Evolutionary conservation across 2,888 invertebrate genomes (phyloP), one percentile per base, ranked within the genome.

Genomic region (Pegoplata infirma): DNA sequence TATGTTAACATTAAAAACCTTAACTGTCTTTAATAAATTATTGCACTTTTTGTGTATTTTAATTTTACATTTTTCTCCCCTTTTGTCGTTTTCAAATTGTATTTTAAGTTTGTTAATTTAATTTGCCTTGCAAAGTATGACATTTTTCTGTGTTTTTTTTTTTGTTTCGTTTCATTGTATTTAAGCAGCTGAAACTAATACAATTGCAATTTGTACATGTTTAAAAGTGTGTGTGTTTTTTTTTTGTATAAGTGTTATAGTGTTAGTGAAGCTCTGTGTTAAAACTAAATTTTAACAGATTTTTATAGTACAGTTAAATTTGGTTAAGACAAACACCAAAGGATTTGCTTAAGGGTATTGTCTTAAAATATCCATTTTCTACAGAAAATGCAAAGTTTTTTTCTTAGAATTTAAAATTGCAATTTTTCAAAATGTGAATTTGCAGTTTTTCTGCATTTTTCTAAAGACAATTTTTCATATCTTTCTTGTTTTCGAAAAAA

Each of bases 41-140:
- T 40, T 12, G 36, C n/a, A n/a, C n/a, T 12, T 40, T 40, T 40
- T 12, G 3, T n/a, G 12, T 40, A n/a, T n/a, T n/a, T 3, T 8
- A 12, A 12, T 2, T 40, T 40, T 40, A n/a, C 36, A 40, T 40
- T 12, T 40, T 40, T 40, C 0, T 4, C n/a, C n/a, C 4, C 1
- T n/a, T 47, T 49, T 56, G 28, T 51, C 32, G 16, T 58, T 56
- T 16, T 32, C 1, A 49, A 56, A 68, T 21, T 17, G 32, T n/a
- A 49, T 56, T 28, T 14, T 36, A 64, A 51, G 58, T 64, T 68
- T 49, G 21, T 59, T 59, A 56, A 69, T 59, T 69, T 59, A 36
- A 69, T 71, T 71, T 71, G 40, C 23, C 49, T 71, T 61, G 14
- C 46, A 46, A 71, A 61, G 28, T 40, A 14, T 5, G 10, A 36